phyloP scores from a whole-genome alignment of 2,113 vertebrate species.

The Mirounga angustirostris region DNA sequence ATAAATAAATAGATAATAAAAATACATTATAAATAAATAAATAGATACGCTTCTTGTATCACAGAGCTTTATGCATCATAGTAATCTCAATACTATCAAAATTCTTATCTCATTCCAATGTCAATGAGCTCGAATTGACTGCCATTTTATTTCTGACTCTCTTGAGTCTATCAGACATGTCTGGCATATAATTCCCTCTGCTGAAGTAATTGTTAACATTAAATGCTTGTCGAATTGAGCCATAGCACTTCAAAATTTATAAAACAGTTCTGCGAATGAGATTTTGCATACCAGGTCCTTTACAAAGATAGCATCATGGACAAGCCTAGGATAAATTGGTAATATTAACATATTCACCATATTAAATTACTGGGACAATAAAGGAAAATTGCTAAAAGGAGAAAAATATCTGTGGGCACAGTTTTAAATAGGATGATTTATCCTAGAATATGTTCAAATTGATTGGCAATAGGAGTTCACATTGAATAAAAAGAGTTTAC shows the following conservation, averaged over 20 bases:
- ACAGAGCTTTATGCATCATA: not conserved
- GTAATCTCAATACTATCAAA: not conserved
- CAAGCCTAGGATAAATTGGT: not conserved
- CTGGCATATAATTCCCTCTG: not conserved
- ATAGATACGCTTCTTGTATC: not conserved
- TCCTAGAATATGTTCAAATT: not conserved
- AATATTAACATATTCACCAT: conserved; percentile 10
- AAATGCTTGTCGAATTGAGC: not conserved
- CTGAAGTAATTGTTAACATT: not conserved
- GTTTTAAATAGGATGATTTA: not conserved
- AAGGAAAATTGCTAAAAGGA: conserved; percentile 18
- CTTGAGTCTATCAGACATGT: not conserved
- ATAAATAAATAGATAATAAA: not conserved
- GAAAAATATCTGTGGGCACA: conserved; percentile 22
- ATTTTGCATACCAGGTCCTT: not conserved
- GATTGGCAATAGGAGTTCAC: not conserved
- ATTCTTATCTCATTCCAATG: not conserved
- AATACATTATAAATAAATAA: no score
- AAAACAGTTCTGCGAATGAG: not conserved
- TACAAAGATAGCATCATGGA: not conserved
- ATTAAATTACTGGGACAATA: conserved; percentile 24
- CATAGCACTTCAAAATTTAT: not conserved
- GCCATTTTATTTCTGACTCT: not conserved
- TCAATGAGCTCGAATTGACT: not conserved
- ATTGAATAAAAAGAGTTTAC: not conserved